phyloP scores from a whole-genome alignment of 2,797 vertebrate species.

The Sardinella longiceps region DNA sequence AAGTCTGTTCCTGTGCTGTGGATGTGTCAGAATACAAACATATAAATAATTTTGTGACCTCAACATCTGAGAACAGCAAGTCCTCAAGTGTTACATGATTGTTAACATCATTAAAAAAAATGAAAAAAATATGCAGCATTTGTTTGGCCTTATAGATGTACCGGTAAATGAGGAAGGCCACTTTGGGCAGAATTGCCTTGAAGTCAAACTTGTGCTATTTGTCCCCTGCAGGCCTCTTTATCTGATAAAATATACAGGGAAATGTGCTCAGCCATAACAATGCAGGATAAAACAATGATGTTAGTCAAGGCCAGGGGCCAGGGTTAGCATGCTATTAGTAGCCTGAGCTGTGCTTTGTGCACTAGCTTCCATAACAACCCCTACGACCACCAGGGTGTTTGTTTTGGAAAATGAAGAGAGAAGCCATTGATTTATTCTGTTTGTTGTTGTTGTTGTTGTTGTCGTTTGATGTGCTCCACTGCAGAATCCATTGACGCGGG shows the following conservation, averaged over 20 bases:
- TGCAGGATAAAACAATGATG: background rate
- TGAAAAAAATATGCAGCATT: too few species aligned
- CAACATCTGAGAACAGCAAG: too few species aligned
- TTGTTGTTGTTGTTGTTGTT: background rate
- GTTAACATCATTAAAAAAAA: too few species aligned
- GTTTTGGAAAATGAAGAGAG: background rate
- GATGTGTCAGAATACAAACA: too few species aligned
- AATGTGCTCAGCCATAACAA: background rate
- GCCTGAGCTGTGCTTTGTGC: background rate
- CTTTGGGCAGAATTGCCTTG: too few species aligned
- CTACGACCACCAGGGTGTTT: background rate
- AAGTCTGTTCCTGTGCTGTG: too few species aligned
- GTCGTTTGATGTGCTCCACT: background rate
- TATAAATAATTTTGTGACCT: too few species aligned
- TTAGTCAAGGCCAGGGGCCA: background rate
- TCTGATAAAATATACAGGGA: background rate
- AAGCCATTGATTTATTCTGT: constrained; percentile 14
- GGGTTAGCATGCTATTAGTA: background rate
- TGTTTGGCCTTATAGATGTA: too few species aligned
- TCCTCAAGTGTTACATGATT: too few species aligned
- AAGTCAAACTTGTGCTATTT: background rate
- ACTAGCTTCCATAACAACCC: background rate
- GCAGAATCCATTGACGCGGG: constrained; percentile 85
- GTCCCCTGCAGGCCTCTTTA: background rate
- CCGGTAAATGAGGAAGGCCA: too few species aligned